These are phyloP conservation scores for Lepidurus packardi DNA, from an alignment of 1,140 invertebrate genomes.

Conservation along the genomic window DNA sequence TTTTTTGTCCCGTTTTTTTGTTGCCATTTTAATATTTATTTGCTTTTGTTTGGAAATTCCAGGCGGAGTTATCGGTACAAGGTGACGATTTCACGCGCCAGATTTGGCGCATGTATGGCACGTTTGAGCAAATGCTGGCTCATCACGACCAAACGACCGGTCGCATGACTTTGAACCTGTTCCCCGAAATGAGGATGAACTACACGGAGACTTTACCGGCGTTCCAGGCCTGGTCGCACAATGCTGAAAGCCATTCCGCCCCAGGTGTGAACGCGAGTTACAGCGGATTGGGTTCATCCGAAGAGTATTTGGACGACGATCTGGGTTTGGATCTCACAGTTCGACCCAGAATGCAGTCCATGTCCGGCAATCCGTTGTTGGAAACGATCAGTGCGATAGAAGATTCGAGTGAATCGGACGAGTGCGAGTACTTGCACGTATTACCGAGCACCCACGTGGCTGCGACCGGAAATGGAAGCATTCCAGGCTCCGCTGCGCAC, in stretches of 20 bases:
- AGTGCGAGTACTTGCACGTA: constrained; percentile 36
- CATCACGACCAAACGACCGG: constrained; percentile 37
- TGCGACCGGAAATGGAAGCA: neutral
- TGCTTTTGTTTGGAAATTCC: constrained; percentile 33
- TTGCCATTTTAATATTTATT: neutral
- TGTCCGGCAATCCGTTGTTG: constrained; percentile 41
- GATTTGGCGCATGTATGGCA: constrained; percentile 46
- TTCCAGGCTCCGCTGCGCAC: neutral
- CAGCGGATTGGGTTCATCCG: neutral
- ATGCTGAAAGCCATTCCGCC: neutral
- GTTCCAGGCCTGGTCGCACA: neutral
- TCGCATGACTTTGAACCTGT: neutral
- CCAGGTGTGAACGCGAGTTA: neutral
- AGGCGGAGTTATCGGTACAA: constrained; percentile 43
- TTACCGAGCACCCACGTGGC: neutral
- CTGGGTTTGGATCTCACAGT: constrained; percentile 6
- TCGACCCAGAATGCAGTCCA: neutral
- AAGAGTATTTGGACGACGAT: constrained; percentile 24
- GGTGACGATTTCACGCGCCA: constrained; percentile 44
- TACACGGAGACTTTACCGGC: neutral
- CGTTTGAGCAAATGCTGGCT: constrained; percentile 44
- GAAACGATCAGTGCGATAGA: constrained; percentile 45
- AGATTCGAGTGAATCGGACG: constrained; percentile 40
- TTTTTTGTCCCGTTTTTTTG: neutral
- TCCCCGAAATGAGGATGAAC: neutral